Evolutionary conservation across 2,888 invertebrate species (phyloP).

Genomic region (Athalia circularis): DNA sequence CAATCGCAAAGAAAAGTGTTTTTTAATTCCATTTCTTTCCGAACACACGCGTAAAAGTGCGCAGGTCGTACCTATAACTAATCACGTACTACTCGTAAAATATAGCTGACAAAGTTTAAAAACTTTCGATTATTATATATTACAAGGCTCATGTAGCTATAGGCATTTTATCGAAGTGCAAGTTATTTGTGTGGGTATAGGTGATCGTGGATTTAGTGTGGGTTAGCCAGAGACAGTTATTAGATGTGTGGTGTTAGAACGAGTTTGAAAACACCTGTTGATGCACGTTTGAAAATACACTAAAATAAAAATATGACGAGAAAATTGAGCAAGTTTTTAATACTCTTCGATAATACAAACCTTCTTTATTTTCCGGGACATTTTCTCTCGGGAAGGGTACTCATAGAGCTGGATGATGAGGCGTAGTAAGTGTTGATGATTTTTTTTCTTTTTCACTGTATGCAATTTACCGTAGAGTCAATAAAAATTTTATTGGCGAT

Average conservation of each 20-base stretch:
- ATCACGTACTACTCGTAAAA: no score
- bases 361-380: slow-evolving; percentile 95
- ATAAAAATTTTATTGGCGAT: slow-evolving; percentile 7
- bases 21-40: no score
- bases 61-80: no score
- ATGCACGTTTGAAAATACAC: not conserved
- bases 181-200: no score
- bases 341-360: slow-evolving; percentile 95
- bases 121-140: no score
- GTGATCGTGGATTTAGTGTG: not conserved
- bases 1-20: no score
- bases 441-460: not conserved
- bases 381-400: slow-evolving; percentile 92
- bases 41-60: no score
- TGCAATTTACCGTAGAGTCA: not conserved
- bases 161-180: no score
- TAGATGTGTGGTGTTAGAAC: not conserved
- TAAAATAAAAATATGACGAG: slow-evolving; percentile 80
- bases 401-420: slow-evolving; percentile 95
- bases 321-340: slow-evolving; percentile 93
- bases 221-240: not conserved
- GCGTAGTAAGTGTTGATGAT: slow-evolving; percentile 75
- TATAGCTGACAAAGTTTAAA: no score
- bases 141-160: no score
- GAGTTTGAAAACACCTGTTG: slow-evolving; percentile 34